A percentile compares a stretch with the other conserved stretches of the same genome.
These are phyloP conservation scores for Mus musculus DNA, from an alignment of 2,113 vertebrate species.

Conservation along the genomic window DNA sequence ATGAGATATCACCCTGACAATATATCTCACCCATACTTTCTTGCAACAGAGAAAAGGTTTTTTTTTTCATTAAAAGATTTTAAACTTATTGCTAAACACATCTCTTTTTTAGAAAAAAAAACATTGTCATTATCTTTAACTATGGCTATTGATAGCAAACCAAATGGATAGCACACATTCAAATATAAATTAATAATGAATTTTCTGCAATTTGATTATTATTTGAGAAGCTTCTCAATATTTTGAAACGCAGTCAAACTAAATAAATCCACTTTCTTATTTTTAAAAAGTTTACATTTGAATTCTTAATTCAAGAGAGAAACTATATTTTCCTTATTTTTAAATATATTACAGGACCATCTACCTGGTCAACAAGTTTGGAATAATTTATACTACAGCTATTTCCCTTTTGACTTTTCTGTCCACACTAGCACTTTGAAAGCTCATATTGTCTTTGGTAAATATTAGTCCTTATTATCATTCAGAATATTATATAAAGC, in stretches of 20 bases:
- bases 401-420: neutral
- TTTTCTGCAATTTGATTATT: slow-evolving; percentile 38
- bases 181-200: neutral
- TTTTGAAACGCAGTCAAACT: slow-evolving; percentile 51
- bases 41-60: neutral
- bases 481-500: neutral
- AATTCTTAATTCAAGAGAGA: neutral
- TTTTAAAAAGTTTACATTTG: neutral
- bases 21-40: neutral
- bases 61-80: neutral
- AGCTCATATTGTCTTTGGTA: neutral
- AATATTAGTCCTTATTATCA: neutral
- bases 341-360: neutral
- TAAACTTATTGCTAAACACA: neutral
- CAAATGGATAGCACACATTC: neutral
- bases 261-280: slow-evolving; percentile 37
- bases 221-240: neutral
- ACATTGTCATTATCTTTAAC: neutral
- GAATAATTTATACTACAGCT: neutral
- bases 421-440: neutral
- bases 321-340: slow-evolving; percentile 45
- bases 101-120: neutral
- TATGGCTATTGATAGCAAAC: neutral
- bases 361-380: neutral
- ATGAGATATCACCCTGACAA: neutral